Evolutionary conservation across 2,797 vertebrate genomes (phyloP).

Genomic region (Enteromius argenteus): DNA sequence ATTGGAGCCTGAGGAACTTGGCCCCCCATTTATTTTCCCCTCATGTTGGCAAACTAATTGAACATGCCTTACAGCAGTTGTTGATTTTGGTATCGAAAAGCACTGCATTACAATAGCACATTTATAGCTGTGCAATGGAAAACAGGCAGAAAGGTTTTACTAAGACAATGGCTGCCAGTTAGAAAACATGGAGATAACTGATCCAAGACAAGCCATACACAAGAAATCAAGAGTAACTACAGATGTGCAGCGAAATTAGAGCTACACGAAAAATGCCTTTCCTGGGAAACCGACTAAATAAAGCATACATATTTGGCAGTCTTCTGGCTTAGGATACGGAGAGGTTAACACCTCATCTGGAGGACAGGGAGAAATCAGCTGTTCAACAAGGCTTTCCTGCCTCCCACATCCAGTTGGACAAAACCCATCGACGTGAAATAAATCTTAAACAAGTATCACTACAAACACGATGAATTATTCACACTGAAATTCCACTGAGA

Average conservation of each 20-base stretch:
- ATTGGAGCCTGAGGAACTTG: slow-evolving; percentile 72
- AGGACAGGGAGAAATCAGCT: slow-evolving; percentile 65
- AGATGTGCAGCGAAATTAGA: slow-evolving; percentile 26
- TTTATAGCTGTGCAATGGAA: slow-evolving; percentile 53
- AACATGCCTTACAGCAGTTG: slow-evolving; percentile 73
- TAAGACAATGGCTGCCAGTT: slow-evolving; percentile 40
- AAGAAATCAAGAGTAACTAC: slow-evolving; percentile 40
- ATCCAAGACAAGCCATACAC: slow-evolving; percentile 35
- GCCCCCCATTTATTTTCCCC: slow-evolving; percentile 68
- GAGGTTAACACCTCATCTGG: slow-evolving; percentile 62
- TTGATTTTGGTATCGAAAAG: slow-evolving; percentile 72
- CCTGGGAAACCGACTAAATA: slow-evolving; percentile 29
- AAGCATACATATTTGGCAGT: slow-evolving; percentile 28
- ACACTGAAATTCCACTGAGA: slow-evolving; percentile 45
- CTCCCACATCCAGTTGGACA: slow-evolving; percentile 66
- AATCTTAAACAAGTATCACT: slow-evolving; percentile 62
- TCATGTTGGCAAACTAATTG: slow-evolving; percentile 71
- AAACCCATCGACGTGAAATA: slow-evolving; percentile 57
- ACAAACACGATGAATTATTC: slow-evolving; percentile 57
- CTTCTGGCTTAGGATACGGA: slow-evolving; percentile 46
- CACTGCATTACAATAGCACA: slow-evolving; percentile 51
- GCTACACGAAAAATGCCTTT: slow-evolving; percentile 2
- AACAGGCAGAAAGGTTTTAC: slow-evolving; percentile 37
- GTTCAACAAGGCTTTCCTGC: slow-evolving; percentile 65
- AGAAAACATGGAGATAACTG: slow-evolving; percentile 30